Percentiles rank a stretch among this genome's conserved stretches.
These are phyloP conservation scores for Hepsetus odoe DNA, from an alignment of 2,113 vertebrate species.

Conservation along the genomic window DNA sequence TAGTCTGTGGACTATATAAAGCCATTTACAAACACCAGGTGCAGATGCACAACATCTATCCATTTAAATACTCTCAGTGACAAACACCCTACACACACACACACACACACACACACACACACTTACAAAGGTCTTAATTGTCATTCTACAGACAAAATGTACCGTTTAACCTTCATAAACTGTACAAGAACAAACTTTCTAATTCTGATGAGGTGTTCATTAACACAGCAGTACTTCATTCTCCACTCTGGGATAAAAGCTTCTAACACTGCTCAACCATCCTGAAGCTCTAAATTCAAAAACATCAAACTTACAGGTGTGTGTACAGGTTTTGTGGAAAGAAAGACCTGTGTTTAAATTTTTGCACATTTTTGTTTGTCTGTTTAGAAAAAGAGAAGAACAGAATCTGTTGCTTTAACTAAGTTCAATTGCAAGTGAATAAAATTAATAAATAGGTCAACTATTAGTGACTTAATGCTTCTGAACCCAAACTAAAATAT, in stretches of 20 bases:
- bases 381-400: no score
- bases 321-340: no score
- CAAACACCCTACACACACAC: slow-evolving; percentile 14
- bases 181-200: slow-evolving; percentile 62
- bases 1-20: background rate
- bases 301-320: no score
- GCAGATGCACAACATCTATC: no score
- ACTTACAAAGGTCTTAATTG: slow-evolving; percentile 82
- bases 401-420: no score
- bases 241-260: background rate
- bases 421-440: no score
- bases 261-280: background rate
- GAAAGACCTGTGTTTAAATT: no score
- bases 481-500: no score
- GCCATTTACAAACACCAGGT: no score
- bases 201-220: slow-evolving; percentile 50
- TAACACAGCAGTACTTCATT: slow-evolving; percentile 41
- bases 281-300: background rate
- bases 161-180: slow-evolving; percentile 82
- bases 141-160: slow-evolving; percentile 89
- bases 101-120: slow-evolving; percentile 60
- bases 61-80: slow-evolving; percentile 35
- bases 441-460: no score
- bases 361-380: no score
- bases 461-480: no score